Conservation (phyloP, 2,888 invertebrate genomes). For the Polia nebulosa region DNA sequence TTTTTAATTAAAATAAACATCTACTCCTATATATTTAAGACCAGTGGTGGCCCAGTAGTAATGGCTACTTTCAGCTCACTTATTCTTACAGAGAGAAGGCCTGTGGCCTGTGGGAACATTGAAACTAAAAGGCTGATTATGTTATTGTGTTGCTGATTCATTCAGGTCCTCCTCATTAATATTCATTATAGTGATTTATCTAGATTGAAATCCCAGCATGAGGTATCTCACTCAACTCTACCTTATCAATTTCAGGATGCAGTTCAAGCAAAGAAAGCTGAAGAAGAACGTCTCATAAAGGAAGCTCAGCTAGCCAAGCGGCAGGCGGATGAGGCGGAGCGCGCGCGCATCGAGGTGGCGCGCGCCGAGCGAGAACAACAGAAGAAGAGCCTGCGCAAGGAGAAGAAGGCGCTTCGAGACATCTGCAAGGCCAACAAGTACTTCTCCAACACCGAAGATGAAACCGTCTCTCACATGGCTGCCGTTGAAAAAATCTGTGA, state of each 20-base stretch:
- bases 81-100: no score
- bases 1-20: no score
- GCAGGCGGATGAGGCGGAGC: constrained; percentile 95
- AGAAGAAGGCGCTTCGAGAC: constrained; percentile 95
- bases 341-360: constrained; percentile 95
- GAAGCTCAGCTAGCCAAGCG: constrained; percentile 95
- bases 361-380: constrained; percentile 96
- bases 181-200: neutral
- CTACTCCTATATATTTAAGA: no score
- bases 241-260: constrained; percentile 91
- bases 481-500: constrained; percentile 98
- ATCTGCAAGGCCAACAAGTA: constrained; percentile 96
- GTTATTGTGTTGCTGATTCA: no score
- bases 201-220: neutral
- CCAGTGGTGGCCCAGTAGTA: no score
- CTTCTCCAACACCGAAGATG: constrained; percentile 93
- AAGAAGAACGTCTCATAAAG: constrained; percentile 94
- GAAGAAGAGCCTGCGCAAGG: constrained; percentile 96
- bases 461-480: constrained; percentile 95
- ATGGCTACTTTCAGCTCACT: no score
- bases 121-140: no score
- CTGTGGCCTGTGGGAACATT: no score
- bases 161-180: no score
- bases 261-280: constrained; percentile 95
- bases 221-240: constrained; percentile 6